phyloP scores from a whole-genome alignment of 64 coral and sea anemone genomes.

The Montipora efflorescens region DNA sequence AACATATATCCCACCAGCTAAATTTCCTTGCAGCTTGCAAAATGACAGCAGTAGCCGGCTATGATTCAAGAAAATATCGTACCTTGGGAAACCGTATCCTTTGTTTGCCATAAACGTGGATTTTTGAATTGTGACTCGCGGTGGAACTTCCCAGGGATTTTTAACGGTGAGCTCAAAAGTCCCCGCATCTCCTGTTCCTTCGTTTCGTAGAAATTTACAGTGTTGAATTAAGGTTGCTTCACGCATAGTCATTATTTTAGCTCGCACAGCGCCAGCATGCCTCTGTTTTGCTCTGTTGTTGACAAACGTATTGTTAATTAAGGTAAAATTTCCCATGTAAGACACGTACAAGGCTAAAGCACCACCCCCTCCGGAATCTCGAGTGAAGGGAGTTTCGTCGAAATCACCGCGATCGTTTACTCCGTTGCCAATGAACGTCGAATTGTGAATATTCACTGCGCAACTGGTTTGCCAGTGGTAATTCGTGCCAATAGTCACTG shows the following conservation, averaged over 20 bases:
- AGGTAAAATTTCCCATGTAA: not conserved
- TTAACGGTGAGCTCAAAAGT: not conserved
- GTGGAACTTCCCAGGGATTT: not conserved
- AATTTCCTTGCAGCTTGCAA: constrained; percentile 4
- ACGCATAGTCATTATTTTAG: not conserved
- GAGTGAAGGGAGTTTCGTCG: too few relatives aligned
- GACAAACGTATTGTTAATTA: not conserved
- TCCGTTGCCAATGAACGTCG: not conserved
- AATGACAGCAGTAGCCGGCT: not conserved
- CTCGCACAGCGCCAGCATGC: not conserved
- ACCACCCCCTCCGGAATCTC: not conserved
- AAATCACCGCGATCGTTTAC: not conserved
- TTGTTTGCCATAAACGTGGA: constrained; percentile 1
- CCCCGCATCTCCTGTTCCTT: not conserved
- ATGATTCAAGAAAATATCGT: not conserved
- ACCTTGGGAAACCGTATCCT: not conserved
- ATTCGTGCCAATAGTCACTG: not conserved
- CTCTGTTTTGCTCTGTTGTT: not conserved
- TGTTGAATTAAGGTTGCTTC: not conserved
- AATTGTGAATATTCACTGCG: not conserved
- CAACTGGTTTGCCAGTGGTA: not conserved
- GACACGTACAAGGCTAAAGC: not conserved
- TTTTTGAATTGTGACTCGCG: not conserved
- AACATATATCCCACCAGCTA: constrained; percentile 2
- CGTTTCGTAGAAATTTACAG: constrained; percentile 5